These are phyloP conservation scores for Promerops cafer DNA, from an alignment of 2,113 vertebrate species.

Conservation along the genomic window DNA sequence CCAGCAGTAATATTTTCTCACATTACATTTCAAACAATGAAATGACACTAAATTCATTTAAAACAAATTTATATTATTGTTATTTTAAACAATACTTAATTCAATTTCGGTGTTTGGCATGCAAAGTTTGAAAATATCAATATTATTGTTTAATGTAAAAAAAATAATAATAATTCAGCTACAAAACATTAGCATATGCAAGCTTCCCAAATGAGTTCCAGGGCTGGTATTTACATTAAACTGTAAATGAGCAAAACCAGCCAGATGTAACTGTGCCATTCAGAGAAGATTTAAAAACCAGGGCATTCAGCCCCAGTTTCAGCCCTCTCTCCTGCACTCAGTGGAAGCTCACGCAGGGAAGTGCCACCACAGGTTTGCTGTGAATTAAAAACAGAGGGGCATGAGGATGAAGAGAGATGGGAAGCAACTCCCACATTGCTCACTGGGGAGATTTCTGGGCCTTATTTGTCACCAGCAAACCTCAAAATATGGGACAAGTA, in stretches of 20 bases:
- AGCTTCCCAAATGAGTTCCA: slow-evolving; percentile 37
- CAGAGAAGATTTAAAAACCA: neutral
- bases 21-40: slow-evolving; percentile 76
- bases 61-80: slow-evolving; percentile 78
- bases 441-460: neutral
- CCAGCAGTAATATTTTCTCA: slow-evolving; percentile 67
- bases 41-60: slow-evolving; percentile 81
- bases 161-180: slow-evolving; percentile 34
- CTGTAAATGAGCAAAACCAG: slow-evolving; percentile 58
- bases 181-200: slow-evolving; percentile 48
- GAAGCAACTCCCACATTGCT: neutral
- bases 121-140: slow-evolving; percentile 64
- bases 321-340: neutral
- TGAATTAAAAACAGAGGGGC: neutral
- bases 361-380: neutral
- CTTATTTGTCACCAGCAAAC: neutral
- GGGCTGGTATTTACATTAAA: slow-evolving; percentile 61
- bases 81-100: slow-evolving; percentile 80
- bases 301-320: neutral
- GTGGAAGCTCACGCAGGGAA: neutral
- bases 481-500: neutral
- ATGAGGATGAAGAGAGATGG: neutral
- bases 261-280: slow-evolving; percentile 45
- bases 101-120: slow-evolving; percentile 78
- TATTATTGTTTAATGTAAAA: slow-evolving; percentile 55